phyloP scores from a whole-genome alignment of 2,113 vertebrate genomes.

The Anguilla japonica region DNA sequence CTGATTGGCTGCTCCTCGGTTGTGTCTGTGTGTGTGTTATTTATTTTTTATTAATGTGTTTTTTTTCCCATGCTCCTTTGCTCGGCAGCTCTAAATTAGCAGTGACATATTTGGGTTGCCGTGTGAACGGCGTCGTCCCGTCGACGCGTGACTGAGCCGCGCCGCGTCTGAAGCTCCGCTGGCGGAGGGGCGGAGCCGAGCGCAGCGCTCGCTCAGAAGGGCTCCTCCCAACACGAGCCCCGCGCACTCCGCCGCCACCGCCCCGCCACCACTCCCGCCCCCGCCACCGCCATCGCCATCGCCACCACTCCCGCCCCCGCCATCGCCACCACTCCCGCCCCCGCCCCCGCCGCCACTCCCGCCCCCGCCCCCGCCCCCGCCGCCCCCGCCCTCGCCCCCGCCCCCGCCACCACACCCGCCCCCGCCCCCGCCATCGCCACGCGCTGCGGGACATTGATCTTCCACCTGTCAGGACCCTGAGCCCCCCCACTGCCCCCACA shows the following conservation, averaged over 20 bases:
- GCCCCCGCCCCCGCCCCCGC: too few species aligned
- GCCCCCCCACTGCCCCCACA: too few species aligned
- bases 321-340: not conserved
- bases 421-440: not conserved
- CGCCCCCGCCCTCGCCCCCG: too few species aligned
- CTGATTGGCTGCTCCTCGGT: too few species aligned
- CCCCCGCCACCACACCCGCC: not conserved
- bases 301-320: not conserved
- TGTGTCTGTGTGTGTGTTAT: not conserved
- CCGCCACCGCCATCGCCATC: not conserved
- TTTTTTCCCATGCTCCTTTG: not conserved
- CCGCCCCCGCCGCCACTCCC: too few species aligned
- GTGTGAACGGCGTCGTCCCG: slow-evolving; percentile 19
- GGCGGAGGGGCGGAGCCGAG: not conserved
- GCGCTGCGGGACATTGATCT: slow-evolving; percentile 7
- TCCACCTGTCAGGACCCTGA: not conserved
- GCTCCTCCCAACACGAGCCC: not conserved
- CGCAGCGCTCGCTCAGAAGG: not conserved
- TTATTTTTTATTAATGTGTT: not conserved
- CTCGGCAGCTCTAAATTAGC: slow-evolving; percentile 19
- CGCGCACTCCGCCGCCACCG: too few species aligned
- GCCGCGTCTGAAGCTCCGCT: slow-evolving; percentile 15
- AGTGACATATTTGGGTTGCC: slow-evolving; percentile 34
- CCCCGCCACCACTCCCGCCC: too few species aligned
- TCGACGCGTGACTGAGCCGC: not conserved